Base-by-base conservation (phyloP, 2,113 vertebrate genomes). In the Lycocorax pyrrhopterus region DNA sequence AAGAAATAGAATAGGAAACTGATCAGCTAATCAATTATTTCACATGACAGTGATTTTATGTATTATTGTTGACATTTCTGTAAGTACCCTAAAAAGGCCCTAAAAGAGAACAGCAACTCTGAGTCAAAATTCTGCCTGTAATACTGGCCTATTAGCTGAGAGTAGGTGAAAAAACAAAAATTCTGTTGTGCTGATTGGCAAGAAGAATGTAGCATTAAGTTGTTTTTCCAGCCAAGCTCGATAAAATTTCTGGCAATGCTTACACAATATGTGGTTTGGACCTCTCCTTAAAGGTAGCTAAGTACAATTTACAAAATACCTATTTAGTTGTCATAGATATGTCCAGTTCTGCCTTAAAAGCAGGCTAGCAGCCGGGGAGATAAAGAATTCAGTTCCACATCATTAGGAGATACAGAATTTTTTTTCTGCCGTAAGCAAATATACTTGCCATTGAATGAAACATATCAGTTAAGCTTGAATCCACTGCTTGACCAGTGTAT, bases 11-110 rank as follows among this genome's bases (percentile, higher is more conserved):
- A 53, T 56, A 92, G 79, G 58, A 96, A 96, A 95, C 64, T 84
- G 56, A 96, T 88, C 64, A 96, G 52, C 82, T 90, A 90, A 87
- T 97, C 85, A 89, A 68, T 93, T 95, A 59, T 93, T 94, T 90
- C 83, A 77, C 52, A 79, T 92, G 76, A 86, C 46, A 93, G 41
- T 89, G 73, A 86, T 82, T 93, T 96, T 71, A 78, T 94, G 22
- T 80, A 96, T 95, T 91, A 59, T 43, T 93, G 51, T 76, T 88
- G 89, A 41, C 84, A 83, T 96, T 95, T 96, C 56, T 81, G 44
- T 53, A 53, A 64, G 77, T 74, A 91, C 32, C 32, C 21, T 71
- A 75, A 77, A 59, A 64, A 93, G 30, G 26, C 22, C 23, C 39
- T 59, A 59, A 58, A 66, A 53, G 79, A n/a, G 78, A 90, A 32